A percentile compares a stretch with the other conserved stretches of the same genome.
Evolutionary conservation across 2,888 invertebrate species (phyloP).

Genomic region (Homarus gammarus): DNA sequence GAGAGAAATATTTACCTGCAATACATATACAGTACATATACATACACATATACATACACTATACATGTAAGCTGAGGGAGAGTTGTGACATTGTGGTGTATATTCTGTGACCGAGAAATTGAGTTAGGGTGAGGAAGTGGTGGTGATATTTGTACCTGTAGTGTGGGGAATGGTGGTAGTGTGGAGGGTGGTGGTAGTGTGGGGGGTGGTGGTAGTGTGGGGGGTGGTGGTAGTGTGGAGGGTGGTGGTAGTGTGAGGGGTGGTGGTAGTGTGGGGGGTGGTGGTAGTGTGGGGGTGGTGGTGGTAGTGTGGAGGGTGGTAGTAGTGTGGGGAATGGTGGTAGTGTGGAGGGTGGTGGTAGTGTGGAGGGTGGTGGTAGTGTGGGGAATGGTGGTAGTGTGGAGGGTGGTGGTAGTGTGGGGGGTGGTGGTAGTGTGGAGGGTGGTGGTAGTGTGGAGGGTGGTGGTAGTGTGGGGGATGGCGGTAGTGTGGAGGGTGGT

Average conservation of each 20-base stretch:
- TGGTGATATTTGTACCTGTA: neutral
- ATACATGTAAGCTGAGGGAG: no score
- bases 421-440: neutral
- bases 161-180: neutral
- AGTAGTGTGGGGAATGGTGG: no score
- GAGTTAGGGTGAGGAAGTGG: neutral
- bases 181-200: neutral
- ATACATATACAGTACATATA: neutral
- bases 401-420: neutral
- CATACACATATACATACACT: slow-evolving; percentile 24
- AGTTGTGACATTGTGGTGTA: no score
- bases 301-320: no score
- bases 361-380: neutral
- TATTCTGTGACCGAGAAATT: neutral
- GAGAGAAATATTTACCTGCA: no score
- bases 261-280: no score
- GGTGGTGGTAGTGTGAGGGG: no score
- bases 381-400: neutral
- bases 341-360: neutral
- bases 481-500: neutral
- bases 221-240: neutral
- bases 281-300: no score
- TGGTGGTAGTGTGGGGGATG: neutral
- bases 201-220: no score
- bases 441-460: neutral